These are phyloP conservation scores for Archaeoteleia sp. DNA, from an alignment of 2,888 invertebrate genomes.

Conservation along the genomic window DNA sequence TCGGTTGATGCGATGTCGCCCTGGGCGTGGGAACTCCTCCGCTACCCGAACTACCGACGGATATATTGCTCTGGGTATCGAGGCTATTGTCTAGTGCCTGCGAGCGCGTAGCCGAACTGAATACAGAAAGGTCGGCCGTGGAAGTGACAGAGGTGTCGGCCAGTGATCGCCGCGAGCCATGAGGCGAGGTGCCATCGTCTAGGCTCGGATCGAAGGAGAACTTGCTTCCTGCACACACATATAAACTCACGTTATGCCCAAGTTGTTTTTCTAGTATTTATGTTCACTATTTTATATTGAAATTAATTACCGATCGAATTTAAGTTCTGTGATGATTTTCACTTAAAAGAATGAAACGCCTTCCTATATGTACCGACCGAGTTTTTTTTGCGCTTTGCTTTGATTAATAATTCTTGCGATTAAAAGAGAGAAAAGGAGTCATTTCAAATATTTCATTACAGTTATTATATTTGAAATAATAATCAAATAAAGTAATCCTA, in stretches of 20 bases:
- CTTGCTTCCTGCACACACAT: conserved; percentile 77
- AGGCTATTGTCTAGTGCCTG: conserved; percentile 85
- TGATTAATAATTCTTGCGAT: no score
- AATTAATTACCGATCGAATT: no score
- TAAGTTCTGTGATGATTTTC: no score
- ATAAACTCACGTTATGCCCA: conserved; percentile 51
- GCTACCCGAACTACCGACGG: conserved; percentile 81
- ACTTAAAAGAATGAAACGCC: no score
- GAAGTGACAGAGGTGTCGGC: conserved; percentile 90
- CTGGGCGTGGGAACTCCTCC: conserved; percentile 80
- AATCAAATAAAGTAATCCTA: no score
- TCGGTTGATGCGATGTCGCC: conserved; percentile 81
- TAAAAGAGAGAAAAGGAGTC: no score
- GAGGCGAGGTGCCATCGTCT: conserved; percentile 83
- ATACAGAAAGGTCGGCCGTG: conserved; percentile 87
- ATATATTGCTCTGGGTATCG: conserved; percentile 85
- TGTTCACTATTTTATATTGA: not conserved
- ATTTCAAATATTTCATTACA: no score
- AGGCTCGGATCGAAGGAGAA: conserved; percentile 80
- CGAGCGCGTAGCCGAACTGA: conserved; percentile 83
- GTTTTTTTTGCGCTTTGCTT: no score
- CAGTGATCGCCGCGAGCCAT: conserved; percentile 85
- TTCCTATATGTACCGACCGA: no score
- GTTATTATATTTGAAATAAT: no score
- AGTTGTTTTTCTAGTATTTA: conserved; percentile 2